phyloP scores from a whole-genome alignment of 1,140 invertebrate species.

The Macrobrachium nipponense region DNA sequence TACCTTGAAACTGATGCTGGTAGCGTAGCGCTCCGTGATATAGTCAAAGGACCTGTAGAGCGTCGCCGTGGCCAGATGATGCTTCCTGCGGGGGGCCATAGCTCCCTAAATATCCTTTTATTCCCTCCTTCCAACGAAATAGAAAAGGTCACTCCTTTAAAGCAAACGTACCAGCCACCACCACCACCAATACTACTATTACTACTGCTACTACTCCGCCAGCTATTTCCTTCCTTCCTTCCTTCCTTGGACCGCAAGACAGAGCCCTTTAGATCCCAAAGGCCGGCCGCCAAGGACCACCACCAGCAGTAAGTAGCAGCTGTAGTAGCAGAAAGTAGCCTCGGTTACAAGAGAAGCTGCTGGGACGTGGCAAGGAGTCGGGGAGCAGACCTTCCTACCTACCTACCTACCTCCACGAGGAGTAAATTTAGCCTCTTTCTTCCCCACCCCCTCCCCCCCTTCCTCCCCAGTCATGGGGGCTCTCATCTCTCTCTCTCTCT shows the following conservation, averaged over 20 bases:
- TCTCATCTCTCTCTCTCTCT: constrained; percentile 5
- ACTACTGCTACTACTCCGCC: background rate
- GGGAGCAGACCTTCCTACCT: background rate
- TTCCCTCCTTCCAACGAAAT: no score
- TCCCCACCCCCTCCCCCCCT: no score
- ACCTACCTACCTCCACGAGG: background rate
- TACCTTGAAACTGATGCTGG: constrained; percentile 21
- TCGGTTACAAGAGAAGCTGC: no score
- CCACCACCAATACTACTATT: no score
- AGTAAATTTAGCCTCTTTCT: background rate
- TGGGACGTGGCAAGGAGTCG: no score
- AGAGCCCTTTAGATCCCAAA: no score
- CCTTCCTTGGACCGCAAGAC: no score
- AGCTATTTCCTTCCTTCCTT: background rate
- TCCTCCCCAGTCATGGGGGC: background rate
- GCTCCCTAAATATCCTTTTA: background rate
- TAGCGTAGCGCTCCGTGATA: constrained; percentile 4
- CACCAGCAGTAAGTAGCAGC: no score
- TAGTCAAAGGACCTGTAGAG: constrained; percentile 25
- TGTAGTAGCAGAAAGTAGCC: no score
- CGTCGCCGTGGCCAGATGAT: constrained; percentile 12
- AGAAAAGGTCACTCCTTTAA: no score
- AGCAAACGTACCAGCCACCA: no score
- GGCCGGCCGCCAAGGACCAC: no score
- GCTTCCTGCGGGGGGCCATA: constrained; percentile 41